Conservation (phyloP, 1,140 invertebrate species). For the Halictus rubicundus region DNA sequence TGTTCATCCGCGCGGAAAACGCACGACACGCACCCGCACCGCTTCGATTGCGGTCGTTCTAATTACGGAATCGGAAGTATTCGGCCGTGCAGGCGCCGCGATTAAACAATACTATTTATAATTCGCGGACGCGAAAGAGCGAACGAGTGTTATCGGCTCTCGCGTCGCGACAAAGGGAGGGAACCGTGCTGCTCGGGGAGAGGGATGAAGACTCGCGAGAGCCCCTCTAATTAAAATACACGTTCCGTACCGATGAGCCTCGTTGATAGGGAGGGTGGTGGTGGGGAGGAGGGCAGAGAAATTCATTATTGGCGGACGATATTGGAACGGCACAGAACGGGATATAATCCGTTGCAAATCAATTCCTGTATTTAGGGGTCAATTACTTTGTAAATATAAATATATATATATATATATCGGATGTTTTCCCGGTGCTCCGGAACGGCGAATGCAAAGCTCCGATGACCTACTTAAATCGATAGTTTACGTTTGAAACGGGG, state of each 20-base stretch:
- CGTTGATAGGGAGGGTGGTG: not conserved
- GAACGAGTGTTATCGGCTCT: not conserved
- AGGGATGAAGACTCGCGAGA: too few species aligned
- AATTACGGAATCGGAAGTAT: slow-evolving; percentile 9
- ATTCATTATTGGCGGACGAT: not conserved
- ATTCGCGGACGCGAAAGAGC: not conserved
- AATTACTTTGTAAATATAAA: not conserved
- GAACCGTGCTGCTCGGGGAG: not conserved
- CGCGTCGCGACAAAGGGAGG: not conserved
- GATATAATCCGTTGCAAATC: not conserved
- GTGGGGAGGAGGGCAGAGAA: not conserved
- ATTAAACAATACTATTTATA: slow-evolving; percentile 5
- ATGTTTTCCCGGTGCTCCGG: not conserved
- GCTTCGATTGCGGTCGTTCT: slow-evolving; percentile 6
- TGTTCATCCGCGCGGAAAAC: not conserved
- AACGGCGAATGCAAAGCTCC: not conserved
- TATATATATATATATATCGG: too few species aligned
- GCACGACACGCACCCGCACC: not conserved
- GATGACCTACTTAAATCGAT: slow-evolving; percentile 15
- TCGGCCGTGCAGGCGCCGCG: not conserved
- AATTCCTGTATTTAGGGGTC: not conserved
- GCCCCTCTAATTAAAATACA: not conserved
- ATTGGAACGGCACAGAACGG: not conserved
- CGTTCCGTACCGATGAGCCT: not conserved
- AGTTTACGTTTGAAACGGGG: slow-evolving; percentile 29